phyloP scores from a whole-genome alignment of 2,113 vertebrate species.

The Catharus fuscescens region DNA sequence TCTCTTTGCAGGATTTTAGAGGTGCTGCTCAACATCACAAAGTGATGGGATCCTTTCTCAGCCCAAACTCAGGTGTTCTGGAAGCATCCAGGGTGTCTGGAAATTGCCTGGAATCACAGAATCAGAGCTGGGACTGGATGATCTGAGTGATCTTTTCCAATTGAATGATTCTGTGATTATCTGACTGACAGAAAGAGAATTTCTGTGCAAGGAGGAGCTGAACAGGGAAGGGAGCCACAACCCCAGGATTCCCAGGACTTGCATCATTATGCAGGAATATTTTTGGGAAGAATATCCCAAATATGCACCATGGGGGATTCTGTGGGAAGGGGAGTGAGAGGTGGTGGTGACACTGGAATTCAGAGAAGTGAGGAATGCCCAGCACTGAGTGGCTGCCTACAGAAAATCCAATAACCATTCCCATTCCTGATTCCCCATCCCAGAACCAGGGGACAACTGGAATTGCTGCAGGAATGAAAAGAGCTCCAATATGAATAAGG shows the following conservation, averaged over 20 bases:
- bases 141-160: not conserved
- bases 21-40: not conserved
- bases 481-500: not conserved
- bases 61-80: not conserved
- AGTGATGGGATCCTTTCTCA: not conserved
- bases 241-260: too few relatives aligned
- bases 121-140: not conserved
- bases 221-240: not conserved
- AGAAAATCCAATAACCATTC: not conserved
- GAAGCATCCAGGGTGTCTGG: not conserved
- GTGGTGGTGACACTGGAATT: accelerated
- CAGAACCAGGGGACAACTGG: not conserved
- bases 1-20: not conserved
- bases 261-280: not conserved
- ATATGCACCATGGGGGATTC: accelerated
- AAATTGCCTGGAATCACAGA: not conserved
- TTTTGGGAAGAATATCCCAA: not conserved
- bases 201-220: not conserved
- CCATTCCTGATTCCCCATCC: not conserved
- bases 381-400: not conserved
- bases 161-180: not conserved
- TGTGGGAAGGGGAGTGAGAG: not conserved
- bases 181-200: not conserved
- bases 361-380: not conserved
- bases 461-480: too few relatives aligned